phyloP scores from a whole-genome alignment of 2,888 invertebrate genomes.

The Camponotus fellah region DNA sequence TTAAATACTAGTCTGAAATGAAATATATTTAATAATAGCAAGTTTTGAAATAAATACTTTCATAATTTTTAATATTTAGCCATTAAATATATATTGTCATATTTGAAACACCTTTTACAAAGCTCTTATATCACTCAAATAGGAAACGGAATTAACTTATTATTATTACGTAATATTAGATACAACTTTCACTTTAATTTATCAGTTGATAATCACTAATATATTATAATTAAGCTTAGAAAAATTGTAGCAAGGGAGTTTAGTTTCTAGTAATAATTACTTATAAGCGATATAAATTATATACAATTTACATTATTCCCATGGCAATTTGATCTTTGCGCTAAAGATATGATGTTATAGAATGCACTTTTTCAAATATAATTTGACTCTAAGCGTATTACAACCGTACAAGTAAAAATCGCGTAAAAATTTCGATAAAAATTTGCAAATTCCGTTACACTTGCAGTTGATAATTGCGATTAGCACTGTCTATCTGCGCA shows the following conservation, averaged over 20 bases:
- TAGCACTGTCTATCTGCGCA: background rate
- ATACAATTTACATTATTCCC: conserved; percentile 12
- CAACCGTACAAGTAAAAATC: background rate
- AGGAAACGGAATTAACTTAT: conserved; percentile 4
- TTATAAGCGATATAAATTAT: background rate
- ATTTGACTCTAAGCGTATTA: background rate
- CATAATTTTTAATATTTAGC: background rate
- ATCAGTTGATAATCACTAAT: conserved; percentile 12
- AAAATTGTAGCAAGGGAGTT: background rate
- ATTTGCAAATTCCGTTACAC: conserved; percentile 22
- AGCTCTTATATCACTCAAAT: background rate
- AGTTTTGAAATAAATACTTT: background rate
- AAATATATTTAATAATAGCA: background rate
- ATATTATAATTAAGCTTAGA: background rate
- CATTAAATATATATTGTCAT: background rate
- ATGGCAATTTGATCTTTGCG: background rate
- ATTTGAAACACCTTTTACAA: background rate
- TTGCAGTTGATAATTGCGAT: conserved; percentile 12
- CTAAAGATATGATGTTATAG: background rate
- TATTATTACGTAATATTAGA: conserved; percentile 6
- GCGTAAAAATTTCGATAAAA: background rate
- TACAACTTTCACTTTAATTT: conserved; percentile 29
- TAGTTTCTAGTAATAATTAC: conserved; percentile 27
- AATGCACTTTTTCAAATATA: background rate
- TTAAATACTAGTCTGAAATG: background rate